These are phyloP conservation scores for Synanthedon andrenaeformis DNA, from an alignment of 2,888 invertebrate genomes.

Conservation along the genomic window DNA sequence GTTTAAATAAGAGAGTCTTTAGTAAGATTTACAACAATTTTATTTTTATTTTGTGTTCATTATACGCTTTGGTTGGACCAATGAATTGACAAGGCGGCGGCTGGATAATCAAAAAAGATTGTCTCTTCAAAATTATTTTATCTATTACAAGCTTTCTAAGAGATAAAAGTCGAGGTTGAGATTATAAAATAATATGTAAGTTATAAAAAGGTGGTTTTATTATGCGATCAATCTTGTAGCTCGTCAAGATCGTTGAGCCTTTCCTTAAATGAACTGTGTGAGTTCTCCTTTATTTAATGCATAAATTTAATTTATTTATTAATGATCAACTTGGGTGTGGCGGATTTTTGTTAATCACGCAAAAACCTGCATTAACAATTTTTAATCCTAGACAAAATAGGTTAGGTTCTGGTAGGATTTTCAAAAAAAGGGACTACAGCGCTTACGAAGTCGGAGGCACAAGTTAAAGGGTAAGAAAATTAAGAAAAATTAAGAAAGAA, in stretches of 20 bases:
- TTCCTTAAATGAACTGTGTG: slow-evolving; percentile 30
- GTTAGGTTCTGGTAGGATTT: too few relatives aligned
- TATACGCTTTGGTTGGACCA: slow-evolving; percentile 20
- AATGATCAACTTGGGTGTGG: too few relatives aligned
- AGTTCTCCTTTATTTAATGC: slow-evolving; percentile 29
- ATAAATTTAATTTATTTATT: neutral
- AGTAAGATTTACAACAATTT: slow-evolving; percentile 17
- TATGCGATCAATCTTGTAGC: slow-evolving; percentile 62
- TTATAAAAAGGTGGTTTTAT: slow-evolving; percentile 60
- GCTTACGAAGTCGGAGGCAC: too few relatives aligned
- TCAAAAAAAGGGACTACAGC: too few relatives aligned
- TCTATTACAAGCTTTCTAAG: slow-evolving; percentile 56
- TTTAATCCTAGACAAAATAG: too few relatives aligned
- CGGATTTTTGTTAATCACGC: too few relatives aligned
- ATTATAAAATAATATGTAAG: slow-evolving; percentile 58
- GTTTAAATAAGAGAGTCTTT: too few relatives aligned
- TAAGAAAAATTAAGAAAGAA: too few relatives aligned
- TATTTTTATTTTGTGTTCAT: slow-evolving; percentile 38
- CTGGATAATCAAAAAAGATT: slow-evolving; percentile 50
- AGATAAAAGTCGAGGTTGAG: slow-evolving; percentile 63
- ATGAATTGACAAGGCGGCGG: slow-evolving; percentile 18
- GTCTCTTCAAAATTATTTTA: slow-evolving; percentile 51
- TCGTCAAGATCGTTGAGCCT: slow-evolving; percentile 28
- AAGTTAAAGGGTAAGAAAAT: too few relatives aligned
- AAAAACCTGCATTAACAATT: too few relatives aligned